Evolutionary conservation across 2,797 vertebrate genomes (phyloP), one percentile per base, ranked within the genome.

Genomic region (Avahi laniger): DNA sequence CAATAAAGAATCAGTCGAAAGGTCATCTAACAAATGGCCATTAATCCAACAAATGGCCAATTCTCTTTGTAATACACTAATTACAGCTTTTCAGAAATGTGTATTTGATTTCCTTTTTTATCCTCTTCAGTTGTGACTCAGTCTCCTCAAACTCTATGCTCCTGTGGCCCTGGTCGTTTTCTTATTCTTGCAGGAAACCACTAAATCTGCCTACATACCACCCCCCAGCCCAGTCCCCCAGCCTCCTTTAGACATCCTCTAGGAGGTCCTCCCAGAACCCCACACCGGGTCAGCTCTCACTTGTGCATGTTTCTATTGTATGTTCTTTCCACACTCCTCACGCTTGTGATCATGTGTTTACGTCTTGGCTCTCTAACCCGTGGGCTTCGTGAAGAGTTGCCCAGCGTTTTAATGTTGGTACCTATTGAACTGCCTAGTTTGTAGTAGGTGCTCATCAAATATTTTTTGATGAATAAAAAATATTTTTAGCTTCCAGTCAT

Each of bases 141-240:
- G 26, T n/a, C 11, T 17, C 14, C 50, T 91, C 18, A 38, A 41
- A 48, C 28, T 33, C 83, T 61, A 0, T 38, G 35, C 33, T 88
- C 8, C 28, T 20, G 8, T 8, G 30, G 38, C 20, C 14, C 1
- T 57, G 43, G 28, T 26, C 35, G 57, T 75, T 92, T 20, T 63
- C 38, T 72, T 67, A 8, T 50, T 72, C 46, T 87, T 76, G 26
- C 9, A 67, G 54, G 41, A 86, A 83, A 5, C 18, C 26, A 28
- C 38, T 72, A 3, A 1, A 43, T 82, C 33, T 24, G 4, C 6
- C 2, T 26, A 57, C 22, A 10, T 24, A 3, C 57, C 4, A 4
- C 20, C 13, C 2, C 38, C 9, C 2, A 22, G 5, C 7, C 10
- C 1, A n/a, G 24, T 26, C 76, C 12, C 15, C 5, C 1, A 1